Evolutionary conservation across 2,797 vertebrate species (phyloP).

Genomic region (Hemibagrus guttatus): DNA sequence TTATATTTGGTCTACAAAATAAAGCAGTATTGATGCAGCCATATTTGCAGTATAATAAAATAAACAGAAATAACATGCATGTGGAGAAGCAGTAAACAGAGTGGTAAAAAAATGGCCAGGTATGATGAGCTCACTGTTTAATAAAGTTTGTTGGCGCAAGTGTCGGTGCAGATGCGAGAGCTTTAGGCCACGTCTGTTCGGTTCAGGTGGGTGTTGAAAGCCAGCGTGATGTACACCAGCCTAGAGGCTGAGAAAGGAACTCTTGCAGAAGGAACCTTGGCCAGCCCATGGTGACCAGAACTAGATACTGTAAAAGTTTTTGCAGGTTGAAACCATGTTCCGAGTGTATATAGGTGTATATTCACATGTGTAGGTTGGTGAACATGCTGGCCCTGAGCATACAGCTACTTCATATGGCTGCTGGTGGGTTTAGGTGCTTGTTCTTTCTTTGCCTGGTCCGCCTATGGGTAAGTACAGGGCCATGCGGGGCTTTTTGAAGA

Average conservation of each 20-base stretch:
- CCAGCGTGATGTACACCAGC: not conserved
- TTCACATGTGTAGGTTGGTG: constrained; percentile 4
- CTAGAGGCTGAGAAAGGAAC: not conserved
- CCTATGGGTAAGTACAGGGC: not conserved
- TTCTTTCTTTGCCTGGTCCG: not conserved
- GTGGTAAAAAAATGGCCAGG: not conserved
- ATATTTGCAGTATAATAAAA: not conserved
- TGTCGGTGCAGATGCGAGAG: not conserved
- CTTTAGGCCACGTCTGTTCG: constrained; percentile 3
- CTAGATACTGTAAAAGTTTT: not conserved
- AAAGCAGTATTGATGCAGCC: not conserved
- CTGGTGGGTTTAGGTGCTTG: not conserved
- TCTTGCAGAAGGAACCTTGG: constrained; percentile 15
- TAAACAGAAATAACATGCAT: not conserved
- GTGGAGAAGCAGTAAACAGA: not conserved
- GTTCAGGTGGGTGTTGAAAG: constrained; percentile 3
- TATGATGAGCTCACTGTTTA: no score
- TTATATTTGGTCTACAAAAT: not conserved
- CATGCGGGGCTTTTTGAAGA: constrained; percentile 32
- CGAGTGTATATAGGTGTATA: not conserved
- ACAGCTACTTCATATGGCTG: not conserved
- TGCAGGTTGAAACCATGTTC: not conserved
- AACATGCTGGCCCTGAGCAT: not conserved
- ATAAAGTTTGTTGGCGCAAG: not conserved
- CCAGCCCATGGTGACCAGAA: not conserved